A percentile compares a stretch with the other conserved stretches of the same genome.
phyloP scores from a whole-genome alignment of 2,113 vertebrate genomes.

The Diadophis punctatus region DNA sequence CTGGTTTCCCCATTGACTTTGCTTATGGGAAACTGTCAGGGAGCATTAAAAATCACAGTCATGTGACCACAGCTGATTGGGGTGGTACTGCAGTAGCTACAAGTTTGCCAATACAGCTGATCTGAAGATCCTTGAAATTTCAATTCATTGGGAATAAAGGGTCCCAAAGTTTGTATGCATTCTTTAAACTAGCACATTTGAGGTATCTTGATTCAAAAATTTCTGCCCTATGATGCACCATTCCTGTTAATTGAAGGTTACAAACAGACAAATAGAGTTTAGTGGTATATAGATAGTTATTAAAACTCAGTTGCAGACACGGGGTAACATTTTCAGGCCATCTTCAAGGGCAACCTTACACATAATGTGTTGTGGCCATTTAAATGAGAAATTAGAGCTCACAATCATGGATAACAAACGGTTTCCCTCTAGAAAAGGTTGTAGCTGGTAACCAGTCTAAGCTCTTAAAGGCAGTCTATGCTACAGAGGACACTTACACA shows the following conservation, averaged over 20 bases:
- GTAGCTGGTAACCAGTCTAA: background rate
- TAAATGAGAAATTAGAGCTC: background rate
- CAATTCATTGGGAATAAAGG: background rate
- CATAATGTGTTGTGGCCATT: background rate
- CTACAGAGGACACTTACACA: background rate
- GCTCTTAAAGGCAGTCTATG: background rate
- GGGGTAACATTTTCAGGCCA: background rate
- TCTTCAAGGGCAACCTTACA: background rate
- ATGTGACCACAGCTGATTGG: background rate
- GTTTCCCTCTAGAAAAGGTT: background rate
- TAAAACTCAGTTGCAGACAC: background rate
- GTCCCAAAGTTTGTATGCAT: background rate
- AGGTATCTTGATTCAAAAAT: background rate
- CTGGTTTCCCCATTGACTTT: background rate
- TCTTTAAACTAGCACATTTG: background rate
- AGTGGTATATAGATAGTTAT: background rate
- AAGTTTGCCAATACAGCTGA: background rate
- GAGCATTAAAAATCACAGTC: background rate
- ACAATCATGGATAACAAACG: background rate
- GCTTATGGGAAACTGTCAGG: background rate
- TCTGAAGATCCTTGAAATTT: background rate
- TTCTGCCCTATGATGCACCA: background rate
- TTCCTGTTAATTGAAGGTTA: background rate
- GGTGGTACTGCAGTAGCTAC: background rate
- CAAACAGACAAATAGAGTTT: background rate